These are phyloP conservation scores for Anaspis maculata DNA, from an alignment of 2,888 invertebrate species.

Conservation along the genomic window DNA sequence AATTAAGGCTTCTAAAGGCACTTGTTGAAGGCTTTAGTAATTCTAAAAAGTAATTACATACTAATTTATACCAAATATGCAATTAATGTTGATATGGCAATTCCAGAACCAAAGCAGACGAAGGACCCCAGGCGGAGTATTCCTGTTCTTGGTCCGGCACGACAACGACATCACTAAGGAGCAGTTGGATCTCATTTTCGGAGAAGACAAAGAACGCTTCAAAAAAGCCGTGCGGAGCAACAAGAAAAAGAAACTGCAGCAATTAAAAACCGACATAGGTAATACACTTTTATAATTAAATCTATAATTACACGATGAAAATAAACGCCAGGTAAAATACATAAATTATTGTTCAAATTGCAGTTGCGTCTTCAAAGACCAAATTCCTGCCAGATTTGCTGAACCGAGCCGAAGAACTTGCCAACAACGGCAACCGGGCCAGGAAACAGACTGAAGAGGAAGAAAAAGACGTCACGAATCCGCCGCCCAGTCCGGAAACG, in stretches of 20 bases:
- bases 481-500: slow-evolving; percentile 74
- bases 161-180: slow-evolving; percentile 58
- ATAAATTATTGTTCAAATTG: not conserved
- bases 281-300: no score
- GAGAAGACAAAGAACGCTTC: slow-evolving; percentile 52
- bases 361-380: slow-evolving; percentile 20
- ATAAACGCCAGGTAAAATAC: no score
- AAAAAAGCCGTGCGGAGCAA: slow-evolving; percentile 48
- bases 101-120: slow-evolving; percentile 74
- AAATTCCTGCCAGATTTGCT: slow-evolving; percentile 55
- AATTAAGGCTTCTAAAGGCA: no score
- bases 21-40: no score
- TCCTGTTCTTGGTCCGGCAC: slow-evolving; percentile 70
- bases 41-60: no score
- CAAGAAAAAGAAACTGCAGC: slow-evolving; percentile 56
- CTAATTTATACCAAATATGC: no score
- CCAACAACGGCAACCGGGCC: slow-evolving; percentile 27
- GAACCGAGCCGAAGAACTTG: slow-evolving; percentile 49
- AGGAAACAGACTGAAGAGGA: slow-evolving; percentile 47
- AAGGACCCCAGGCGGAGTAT: slow-evolving; percentile 81
- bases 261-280: slow-evolving; percentile 49
- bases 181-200: slow-evolving; percentile 60
- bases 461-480: slow-evolving; percentile 55
- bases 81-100: no score
- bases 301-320: no score